phyloP scores from a whole-genome alignment of 1,140 invertebrate species.

The Meloidogyne hapla region DNA sequence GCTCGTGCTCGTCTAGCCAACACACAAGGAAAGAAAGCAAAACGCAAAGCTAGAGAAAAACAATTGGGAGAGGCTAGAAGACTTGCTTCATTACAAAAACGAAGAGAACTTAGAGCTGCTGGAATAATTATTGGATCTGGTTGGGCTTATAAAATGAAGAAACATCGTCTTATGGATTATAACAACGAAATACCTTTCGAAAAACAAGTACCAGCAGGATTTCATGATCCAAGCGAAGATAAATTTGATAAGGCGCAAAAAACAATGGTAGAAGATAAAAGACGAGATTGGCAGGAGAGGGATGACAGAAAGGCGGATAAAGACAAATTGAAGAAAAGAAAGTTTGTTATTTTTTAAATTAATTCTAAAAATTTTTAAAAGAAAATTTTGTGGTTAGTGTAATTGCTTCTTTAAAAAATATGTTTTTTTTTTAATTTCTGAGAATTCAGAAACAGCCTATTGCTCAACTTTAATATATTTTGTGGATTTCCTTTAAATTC shows the following conservation, averaged over 20 bases:
- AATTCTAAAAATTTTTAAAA: neutral
- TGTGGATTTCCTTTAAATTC: too few species aligned
- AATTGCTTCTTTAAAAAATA: too few species aligned
- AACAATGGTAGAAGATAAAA: constrained; percentile 46
- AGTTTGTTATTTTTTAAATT: constrained; percentile 37
- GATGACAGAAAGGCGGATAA: constrained; percentile 81
- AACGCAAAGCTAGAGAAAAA: constrained; percentile 95
- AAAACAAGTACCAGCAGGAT: constrained; percentile 59
- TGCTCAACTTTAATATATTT: too few species aligned
- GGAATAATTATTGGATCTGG: constrained; percentile 78
- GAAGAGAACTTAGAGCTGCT: constrained; percentile 89
- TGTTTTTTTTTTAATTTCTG: too few species aligned
- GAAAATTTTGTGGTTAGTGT: too few species aligned
- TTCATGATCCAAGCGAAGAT: constrained; percentile 61
- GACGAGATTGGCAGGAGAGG: constrained; percentile 55
- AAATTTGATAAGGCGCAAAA: constrained; percentile 48
- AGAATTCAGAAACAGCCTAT: too few species aligned
- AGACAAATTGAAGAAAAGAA: constrained; percentile 66
- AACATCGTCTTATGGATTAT: constrained; percentile 85
- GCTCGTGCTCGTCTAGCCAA: constrained; percentile 94
- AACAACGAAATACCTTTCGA: constrained; percentile 80
- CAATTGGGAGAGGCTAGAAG: constrained; percentile 95
- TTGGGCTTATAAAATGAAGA: constrained; percentile 68
- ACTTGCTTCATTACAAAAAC: constrained; percentile 90
- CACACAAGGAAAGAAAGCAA: constrained; percentile 98